A percentile compares a stretch with the other conserved stretches of the same genome.
Conservation (phyloP, 1,140 invertebrate genomes). For the Stenopsyche tienmushanensis region DNA sequence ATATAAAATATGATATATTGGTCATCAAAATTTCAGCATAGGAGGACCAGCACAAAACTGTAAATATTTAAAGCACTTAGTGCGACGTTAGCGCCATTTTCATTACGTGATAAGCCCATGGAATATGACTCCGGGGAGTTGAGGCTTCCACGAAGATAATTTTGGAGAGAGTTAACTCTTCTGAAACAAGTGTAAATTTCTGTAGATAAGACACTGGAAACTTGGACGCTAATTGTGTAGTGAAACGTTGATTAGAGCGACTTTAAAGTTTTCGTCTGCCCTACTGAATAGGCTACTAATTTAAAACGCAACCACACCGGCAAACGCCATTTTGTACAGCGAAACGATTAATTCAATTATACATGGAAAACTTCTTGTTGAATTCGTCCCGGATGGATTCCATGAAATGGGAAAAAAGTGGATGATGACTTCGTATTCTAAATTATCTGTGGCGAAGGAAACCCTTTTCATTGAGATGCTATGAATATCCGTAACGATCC, state of each 20-base stretch:
- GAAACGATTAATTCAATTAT: no score
- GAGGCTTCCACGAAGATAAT: conserved; percentile 10
- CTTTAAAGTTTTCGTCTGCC: no score
- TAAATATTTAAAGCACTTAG: conserved; percentile 13
- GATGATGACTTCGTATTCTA: no score
- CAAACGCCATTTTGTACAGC: no score
- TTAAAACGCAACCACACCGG: no score
- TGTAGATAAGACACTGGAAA: background rate
- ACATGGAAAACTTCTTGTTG: no score
- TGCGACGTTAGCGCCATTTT: conserved; percentile 12
- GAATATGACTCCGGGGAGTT: conserved; percentile 12
- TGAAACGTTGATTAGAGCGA: background rate
- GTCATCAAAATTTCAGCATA: background rate
- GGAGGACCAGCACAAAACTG: conserved; percentile 4
- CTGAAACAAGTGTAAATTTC: background rate
- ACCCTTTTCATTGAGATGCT: conserved; percentile 17
- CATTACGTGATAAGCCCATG: conserved; percentile 14
- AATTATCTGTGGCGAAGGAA: conserved; percentile 16
- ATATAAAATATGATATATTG: background rate
- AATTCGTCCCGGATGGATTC: no score
- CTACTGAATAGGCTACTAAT: background rate
- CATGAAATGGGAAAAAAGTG: no score
- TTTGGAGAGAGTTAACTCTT: background rate
- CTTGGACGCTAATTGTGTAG: background rate
- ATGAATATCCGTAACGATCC: conserved; percentile 31